Conservation (phyloP, 2,113 vertebrate genomes). For the Pandion haliaetus region DNA sequence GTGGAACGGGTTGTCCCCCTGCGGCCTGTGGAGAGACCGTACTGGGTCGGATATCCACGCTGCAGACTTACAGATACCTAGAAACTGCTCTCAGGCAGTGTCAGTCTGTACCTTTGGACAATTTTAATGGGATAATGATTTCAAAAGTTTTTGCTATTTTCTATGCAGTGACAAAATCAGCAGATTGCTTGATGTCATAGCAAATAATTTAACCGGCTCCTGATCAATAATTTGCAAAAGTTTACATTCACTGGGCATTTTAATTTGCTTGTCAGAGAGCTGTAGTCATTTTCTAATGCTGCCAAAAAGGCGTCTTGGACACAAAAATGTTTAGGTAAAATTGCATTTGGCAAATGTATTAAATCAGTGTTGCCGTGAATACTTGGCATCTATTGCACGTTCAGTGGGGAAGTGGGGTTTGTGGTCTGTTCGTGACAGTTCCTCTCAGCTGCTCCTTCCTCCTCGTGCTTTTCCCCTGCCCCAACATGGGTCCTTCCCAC, state of each 20-base stretch:
- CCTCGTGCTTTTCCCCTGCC: background rate
- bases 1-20: background rate
- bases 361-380: background rate
- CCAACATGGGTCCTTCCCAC: background rate
- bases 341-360: background rate
- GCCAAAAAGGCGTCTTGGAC: background rate
- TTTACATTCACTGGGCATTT: background rate
- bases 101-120: background rate
- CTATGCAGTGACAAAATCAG: background rate
- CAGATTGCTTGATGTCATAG: background rate
- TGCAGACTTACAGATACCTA: too few species aligned
- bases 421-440: background rate
- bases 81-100: background rate
- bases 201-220: background rate
- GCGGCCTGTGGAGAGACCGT: background rate
- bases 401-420: background rate
- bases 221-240: background rate
- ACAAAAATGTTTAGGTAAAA: slow-evolving; percentile 12
- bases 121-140: background rate
- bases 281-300: background rate
- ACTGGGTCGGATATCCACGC: rapidly evolving
- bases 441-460: background rate
- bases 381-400: background rate
- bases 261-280: background rate
- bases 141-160: background rate